Conservation (phyloP, 1,140 invertebrate genomes). For the Procambarus clarkii region DNA sequence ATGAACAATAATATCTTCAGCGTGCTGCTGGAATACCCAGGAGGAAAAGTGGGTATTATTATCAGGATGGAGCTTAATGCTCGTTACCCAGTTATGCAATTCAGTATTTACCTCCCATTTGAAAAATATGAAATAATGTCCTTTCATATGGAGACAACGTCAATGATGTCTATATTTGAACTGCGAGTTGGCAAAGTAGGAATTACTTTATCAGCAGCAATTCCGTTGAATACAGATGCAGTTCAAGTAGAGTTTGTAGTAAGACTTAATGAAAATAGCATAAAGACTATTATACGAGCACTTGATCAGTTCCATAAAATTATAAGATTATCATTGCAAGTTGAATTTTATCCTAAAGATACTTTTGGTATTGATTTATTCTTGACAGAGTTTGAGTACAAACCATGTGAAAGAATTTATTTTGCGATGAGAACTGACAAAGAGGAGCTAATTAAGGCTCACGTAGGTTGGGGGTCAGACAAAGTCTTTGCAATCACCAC, state of each 20-base stretch:
- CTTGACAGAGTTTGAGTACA: not conserved
- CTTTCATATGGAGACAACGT: not conserved
- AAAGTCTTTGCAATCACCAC: conserved; percentile 45
- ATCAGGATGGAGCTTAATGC: no score
- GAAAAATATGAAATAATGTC: conserved; percentile 57
- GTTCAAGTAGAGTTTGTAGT: not conserved
- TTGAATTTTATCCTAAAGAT: conserved; percentile 3
- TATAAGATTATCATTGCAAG: not conserved
- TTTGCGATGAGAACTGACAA: not conserved
- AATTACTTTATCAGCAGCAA: not conserved
- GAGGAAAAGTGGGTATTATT: conserved; percentile 29
- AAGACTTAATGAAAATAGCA: conserved; percentile 37
- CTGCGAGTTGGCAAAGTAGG: conserved; percentile 48
- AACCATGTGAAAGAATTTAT: not conserved
- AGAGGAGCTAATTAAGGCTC: not conserved
- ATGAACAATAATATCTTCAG: not conserved
- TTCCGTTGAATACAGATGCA: not conserved
- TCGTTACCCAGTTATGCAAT: not conserved
- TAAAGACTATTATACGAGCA: not conserved
- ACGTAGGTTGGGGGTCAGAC: conserved; percentile 28
- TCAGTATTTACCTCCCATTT: conserved; percentile 36
- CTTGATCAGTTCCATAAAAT: not conserved
- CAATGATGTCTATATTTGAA: not conserved
- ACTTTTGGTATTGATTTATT: not conserved
- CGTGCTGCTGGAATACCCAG: conserved; percentile 36